Conservation (phyloP, 2,113 vertebrate genomes). For the Peucedramus taeniatus region DNA sequence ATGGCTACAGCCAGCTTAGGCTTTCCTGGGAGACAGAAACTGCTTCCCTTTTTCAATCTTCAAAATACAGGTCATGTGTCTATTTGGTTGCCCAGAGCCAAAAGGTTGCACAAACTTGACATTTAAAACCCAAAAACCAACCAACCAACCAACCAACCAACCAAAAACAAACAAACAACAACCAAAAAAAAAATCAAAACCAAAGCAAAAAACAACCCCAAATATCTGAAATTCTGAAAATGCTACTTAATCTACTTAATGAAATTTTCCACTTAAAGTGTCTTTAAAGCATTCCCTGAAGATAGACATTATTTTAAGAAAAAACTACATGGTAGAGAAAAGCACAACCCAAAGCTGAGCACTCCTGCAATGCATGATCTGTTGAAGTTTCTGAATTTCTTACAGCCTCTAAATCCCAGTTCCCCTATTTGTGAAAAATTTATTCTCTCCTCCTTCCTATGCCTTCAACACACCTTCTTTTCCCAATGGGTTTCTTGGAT, state of each 20-base stretch:
- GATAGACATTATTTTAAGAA: not conserved
- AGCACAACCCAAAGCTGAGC: not conserved
- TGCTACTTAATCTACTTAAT: not conserved
- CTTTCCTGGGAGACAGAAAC: not conserved
- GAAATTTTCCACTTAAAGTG: not conserved
- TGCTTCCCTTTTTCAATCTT: not conserved
- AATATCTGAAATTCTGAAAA: not conserved
- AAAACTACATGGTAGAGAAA: not conserved
- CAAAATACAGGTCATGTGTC: not conserved
- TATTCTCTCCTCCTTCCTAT: not conserved
- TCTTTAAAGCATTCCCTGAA: not conserved
- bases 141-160: too few species aligned
- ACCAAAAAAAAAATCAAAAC: not conserved
- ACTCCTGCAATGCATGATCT: not conserved
- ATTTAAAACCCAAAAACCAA: not conserved
- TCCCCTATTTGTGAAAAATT: not conserved
- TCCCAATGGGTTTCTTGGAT: not conserved
- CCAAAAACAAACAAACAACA: too few species aligned
- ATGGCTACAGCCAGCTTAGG: not conserved
- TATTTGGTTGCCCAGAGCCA: not conserved
- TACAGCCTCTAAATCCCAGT: not conserved
- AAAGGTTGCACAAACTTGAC: not conserved
- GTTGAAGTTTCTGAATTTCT: not conserved
- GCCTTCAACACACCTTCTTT: not conserved
- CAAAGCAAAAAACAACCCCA: not conserved